A percentile compares a stretch with the other conserved stretches of the same genome.
Conservation (phyloP, 2,888 invertebrate genomes). For the Drosophila sordidula region DNA sequence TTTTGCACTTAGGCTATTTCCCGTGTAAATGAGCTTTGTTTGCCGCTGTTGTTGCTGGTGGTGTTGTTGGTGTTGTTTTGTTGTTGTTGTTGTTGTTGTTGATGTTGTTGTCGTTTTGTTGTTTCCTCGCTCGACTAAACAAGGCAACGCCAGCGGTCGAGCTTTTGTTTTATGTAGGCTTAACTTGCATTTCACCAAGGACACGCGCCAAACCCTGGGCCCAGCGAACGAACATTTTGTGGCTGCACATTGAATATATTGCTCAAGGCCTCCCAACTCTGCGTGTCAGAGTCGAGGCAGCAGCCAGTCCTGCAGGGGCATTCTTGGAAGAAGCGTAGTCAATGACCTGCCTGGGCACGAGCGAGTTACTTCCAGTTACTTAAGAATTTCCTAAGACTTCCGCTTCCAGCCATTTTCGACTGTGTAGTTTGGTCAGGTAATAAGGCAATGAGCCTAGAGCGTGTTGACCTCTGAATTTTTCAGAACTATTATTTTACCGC, state of each 20-base stretch:
- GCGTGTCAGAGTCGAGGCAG: slow-evolving; percentile 1
- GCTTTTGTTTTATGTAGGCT: slow-evolving; percentile 59
- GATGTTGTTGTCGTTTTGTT: slow-evolving; percentile 14
- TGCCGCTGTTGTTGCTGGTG: slow-evolving; percentile 44
- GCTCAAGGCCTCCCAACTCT: slow-evolving; percentile 5
- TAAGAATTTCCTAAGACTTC: slow-evolving; percentile 1
- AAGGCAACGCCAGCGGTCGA: slow-evolving; percentile 34
- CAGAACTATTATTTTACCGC: neutral
- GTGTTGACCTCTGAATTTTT: neutral
- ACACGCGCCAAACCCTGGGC: slow-evolving; percentile 24
- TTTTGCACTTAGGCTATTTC: slow-evolving; percentile 83
- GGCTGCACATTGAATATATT: slow-evolving; percentile 37
- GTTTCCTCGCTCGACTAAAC: slow-evolving; percentile 39
- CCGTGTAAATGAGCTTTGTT: slow-evolving; percentile 82
- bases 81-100: slow-evolving; percentile 19
- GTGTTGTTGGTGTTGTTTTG: slow-evolving; percentile 16
- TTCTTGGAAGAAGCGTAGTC: slow-evolving; percentile 31
- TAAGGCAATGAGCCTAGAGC: neutral
- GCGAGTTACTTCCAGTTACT: slow-evolving; percentile 13
- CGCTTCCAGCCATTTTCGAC: neutral
- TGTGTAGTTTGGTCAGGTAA: slow-evolving; percentile 4
- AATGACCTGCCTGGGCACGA: slow-evolving; percentile 26
- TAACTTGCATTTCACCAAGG: slow-evolving; percentile 62
- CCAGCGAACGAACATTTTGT: slow-evolving; percentile 28
- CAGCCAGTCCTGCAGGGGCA: neutral